phyloP scores from a whole-genome alignment of 2,113 vertebrate species.

The Tamias sibiricus region DNA sequence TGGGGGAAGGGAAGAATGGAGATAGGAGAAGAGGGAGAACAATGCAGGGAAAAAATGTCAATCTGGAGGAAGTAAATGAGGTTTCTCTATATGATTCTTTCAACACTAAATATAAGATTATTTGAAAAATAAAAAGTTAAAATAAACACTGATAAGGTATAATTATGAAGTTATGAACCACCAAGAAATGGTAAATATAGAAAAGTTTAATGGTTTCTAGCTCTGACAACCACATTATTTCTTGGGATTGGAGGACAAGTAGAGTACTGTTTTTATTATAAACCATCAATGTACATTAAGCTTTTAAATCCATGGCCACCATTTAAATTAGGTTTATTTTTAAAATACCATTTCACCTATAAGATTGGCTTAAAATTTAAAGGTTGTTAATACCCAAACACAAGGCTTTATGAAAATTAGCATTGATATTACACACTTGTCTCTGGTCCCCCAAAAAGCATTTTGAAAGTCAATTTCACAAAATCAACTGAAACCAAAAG shows the following conservation, averaged over 20 bases:
- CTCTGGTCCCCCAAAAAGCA: not conserved
- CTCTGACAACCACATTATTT: not conserved
- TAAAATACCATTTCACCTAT: constrained; percentile 57
- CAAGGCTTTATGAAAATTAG: constrained; percentile 12
- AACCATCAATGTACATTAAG: not conserved
- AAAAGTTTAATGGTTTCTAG: not conserved
- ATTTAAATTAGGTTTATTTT: not conserved
- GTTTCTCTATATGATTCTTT: not conserved
- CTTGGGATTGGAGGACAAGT: not conserved
- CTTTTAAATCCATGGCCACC: not conserved
- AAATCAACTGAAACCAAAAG: not conserved
- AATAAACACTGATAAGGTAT: not conserved
- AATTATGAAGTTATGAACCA: not conserved
- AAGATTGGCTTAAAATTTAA: constrained; percentile 31
- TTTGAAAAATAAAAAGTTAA: not conserved
- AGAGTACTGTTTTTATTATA: not conserved
- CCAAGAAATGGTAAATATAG: not conserved
- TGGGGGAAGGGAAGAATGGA: too few species aligned
- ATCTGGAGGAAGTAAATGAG: not conserved
- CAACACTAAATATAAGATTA: not conserved
- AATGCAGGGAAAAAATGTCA: not conserved
- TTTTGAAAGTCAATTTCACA: not conserved
- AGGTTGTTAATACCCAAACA: not conserved
- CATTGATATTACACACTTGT: not conserved
- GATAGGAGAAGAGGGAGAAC: not conserved